Percentiles rank a stretch among this genome's conserved stretches.
These are phyloP conservation scores for Balaeniceps rex DNA, from an alignment of 2,113 vertebrate genomes.

Conservation along the genomic window DNA sequence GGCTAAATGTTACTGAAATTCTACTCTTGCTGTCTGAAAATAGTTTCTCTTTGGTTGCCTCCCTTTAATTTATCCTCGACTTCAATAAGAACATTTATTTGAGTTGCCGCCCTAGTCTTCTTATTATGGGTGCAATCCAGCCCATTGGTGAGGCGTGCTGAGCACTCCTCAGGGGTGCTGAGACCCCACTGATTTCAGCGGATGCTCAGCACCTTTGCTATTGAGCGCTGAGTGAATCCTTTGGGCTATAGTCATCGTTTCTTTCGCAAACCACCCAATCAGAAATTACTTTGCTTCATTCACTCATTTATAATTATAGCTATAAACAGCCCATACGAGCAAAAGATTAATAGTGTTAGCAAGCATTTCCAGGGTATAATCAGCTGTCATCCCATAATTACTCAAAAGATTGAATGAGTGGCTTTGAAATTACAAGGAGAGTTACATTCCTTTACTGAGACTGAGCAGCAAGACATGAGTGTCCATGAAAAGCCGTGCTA, in stretches of 20 bases:
- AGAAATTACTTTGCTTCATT: background rate
- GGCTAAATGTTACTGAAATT: conserved; percentile 1
- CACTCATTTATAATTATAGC: conserved; percentile 4
- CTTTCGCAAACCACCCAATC: background rate
- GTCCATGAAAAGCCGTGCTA: background rate
- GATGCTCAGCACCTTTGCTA: background rate
- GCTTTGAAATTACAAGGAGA: conserved; percentile 53
- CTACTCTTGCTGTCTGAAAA: background rate
- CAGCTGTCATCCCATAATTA: conserved; percentile 33
- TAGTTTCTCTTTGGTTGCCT: conserved; percentile 27
- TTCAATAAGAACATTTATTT: conserved; percentile 16
- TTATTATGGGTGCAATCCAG: background rate
- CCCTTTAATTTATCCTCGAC: conserved; percentile 52
- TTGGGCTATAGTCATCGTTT: background rate
- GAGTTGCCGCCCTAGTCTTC: background rate
- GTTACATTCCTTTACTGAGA: conserved; percentile 29
- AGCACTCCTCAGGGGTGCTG: background rate
- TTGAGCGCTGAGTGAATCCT: background rate
- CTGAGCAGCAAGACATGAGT: background rate
- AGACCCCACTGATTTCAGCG: background rate
- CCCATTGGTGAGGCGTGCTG: background rate
- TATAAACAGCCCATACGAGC: background rate
- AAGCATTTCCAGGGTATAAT: conserved; percentile 46
- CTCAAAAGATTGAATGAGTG: conserved; percentile 16
- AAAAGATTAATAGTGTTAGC: conserved; percentile 57